Evolutionary conservation across 1,140 invertebrate genomes (phyloP).

Genomic region (Trialeurodes vaporariorum): DNA sequence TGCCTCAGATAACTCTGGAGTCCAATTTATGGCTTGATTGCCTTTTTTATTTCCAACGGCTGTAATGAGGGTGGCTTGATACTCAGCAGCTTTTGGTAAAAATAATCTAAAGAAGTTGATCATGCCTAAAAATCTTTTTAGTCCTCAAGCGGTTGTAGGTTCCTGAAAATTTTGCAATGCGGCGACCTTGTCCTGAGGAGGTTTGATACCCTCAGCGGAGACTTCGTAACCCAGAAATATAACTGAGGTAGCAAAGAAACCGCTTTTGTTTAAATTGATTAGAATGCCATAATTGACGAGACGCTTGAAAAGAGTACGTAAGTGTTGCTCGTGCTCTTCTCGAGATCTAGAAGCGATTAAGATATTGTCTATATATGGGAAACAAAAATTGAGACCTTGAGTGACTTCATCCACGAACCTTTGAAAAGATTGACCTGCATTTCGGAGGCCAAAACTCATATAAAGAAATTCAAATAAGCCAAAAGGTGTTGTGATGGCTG

Average conservation of each 20-base stretch:
- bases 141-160: constrained; percentile 20
- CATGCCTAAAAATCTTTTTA: constrained; percentile 27
- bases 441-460: too few relatives aligned
- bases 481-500: too few relatives aligned
- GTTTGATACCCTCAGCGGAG: constrained; percentile 21
- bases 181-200: constrained; percentile 19
- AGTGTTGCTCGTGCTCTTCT: constrained; percentile 24
- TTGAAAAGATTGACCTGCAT: too few relatives aligned
- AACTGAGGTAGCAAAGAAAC: constrained; percentile 25
- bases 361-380: constrained; percentile 32
- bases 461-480: too few relatives aligned
- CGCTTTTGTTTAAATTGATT: constrained; percentile 29
- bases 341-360: constrained; percentile 26
- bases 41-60: constrained; percentile 4
- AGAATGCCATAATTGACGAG: constrained; percentile 24
- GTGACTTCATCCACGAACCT: too few relatives aligned
- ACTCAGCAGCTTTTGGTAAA: constrained; percentile 19
- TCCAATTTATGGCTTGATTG: constrained; percentile 10
- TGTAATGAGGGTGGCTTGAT: constrained; percentile 16
- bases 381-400: constrained; percentile 28
- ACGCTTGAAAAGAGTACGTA: constrained; percentile 21
- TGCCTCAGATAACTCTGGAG: constrained; percentile 13
- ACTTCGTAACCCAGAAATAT: constrained; percentile 31
- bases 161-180: constrained; percentile 24
- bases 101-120: constrained; percentile 29